Percentiles rank a stretch among this genome's conserved stretches.
Evolutionary conservation across 2,113 vertebrate genomes (phyloP).

Genomic region (Chrysemys picta): DNA sequence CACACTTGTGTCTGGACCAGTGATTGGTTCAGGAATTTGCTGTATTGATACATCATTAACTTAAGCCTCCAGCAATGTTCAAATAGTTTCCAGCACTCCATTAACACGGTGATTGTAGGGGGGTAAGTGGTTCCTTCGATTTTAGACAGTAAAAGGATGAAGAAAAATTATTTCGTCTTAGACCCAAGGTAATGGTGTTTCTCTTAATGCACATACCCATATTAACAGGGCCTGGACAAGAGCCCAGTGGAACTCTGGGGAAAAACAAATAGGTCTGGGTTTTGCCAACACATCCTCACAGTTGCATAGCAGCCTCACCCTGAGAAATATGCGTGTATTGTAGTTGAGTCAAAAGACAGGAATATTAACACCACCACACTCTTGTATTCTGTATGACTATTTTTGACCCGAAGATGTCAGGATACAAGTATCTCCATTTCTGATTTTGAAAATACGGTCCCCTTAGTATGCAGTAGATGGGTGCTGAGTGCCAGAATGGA

Average conservation of each 20-base stretch:
- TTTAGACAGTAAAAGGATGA: background rate
- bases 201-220: conserved; percentile 46
- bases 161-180: background rate
- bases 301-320: background rate
- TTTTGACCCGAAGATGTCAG: background rate
- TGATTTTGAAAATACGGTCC: background rate
- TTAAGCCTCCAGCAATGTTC: accelerated
- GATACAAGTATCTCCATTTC: background rate
- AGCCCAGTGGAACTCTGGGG: conserved; percentile 36
- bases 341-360: background rate
- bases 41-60: background rate
- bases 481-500: background rate
- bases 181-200: conserved; percentile 16
- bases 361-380: background rate
- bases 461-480: background rate
- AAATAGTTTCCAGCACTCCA: background rate
- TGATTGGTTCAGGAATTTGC: background rate
- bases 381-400: background rate
- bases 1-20: background rate
- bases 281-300: background rate
- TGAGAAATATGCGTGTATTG: background rate
- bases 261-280: background rate
- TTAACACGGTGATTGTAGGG: background rate
- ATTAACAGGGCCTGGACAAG: background rate
- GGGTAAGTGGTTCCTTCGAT: background rate